phyloP scores from a whole-genome alignment of 1,140 invertebrate species.

The Drusus annulatus region DNA sequence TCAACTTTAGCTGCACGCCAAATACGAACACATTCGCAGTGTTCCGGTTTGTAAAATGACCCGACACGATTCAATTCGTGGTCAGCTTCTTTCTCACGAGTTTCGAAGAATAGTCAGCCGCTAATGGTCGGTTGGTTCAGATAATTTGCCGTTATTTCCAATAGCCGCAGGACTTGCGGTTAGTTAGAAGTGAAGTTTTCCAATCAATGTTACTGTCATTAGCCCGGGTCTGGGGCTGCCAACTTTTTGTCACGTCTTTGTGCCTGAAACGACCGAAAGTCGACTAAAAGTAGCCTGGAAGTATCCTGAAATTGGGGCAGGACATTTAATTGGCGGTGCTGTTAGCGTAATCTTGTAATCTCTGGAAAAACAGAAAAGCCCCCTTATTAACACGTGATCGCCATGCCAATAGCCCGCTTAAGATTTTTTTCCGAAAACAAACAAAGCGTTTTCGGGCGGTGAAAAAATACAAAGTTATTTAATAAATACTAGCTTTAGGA shows the following conservation, averaged over 20 bases:
- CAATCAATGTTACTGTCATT: slow-evolving; percentile 52
- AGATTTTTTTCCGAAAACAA: too few relatives aligned
- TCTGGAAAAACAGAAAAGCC: slow-evolving; percentile 24
- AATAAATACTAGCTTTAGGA: too few relatives aligned
- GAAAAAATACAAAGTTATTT: too few relatives aligned
- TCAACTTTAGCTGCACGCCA: too few relatives aligned
- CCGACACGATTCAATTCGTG: neutral
- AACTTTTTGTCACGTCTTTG: slow-evolving; percentile 49
- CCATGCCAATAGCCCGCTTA: too few relatives aligned
- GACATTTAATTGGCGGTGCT: slow-evolving; percentile 33
- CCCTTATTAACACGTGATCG: slow-evolving; percentile 17
- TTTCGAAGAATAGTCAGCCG: neutral
- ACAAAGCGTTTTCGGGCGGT: too few relatives aligned
- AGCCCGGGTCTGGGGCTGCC: slow-evolving; percentile 28
- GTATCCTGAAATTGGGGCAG: slow-evolving; percentile 5
- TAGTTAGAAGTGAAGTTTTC: slow-evolving; percentile 43
- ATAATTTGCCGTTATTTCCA: slow-evolving; percentile 29
- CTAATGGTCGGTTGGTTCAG: slow-evolving; percentile 2
- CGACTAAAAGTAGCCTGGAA: neutral
- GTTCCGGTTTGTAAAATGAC: too few relatives aligned
- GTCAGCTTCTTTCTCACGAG: slow-evolving; percentile 4
- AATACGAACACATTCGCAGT: too few relatives aligned
- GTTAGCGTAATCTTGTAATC: slow-evolving; percentile 31
- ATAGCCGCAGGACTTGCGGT: neutral
- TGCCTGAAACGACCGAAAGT: slow-evolving; percentile 3